Evolutionary conservation across 2,888 invertebrate genomes (phyloP), one percentile per base, ranked within the genome.

Genomic region (Lathronympha strigana): DNA sequence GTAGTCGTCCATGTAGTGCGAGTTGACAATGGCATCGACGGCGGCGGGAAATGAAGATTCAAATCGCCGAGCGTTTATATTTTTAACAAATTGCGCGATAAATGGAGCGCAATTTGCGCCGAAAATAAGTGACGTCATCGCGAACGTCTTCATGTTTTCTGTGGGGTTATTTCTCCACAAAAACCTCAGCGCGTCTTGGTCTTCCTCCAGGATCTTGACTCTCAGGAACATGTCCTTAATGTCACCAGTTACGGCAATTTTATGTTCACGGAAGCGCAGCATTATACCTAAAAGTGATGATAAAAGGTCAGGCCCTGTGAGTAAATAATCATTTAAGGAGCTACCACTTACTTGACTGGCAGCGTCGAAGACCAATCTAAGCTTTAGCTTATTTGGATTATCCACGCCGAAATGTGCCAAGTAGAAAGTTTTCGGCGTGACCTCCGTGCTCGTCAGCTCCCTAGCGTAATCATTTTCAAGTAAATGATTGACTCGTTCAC

Each of bases 51-150:
- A 8, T 0, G 11, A 60, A 63, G 60, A 51, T 54, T 67, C 61
- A 64, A 67, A 66, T 69, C 63, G 54, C 50, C 2, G 45, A 38
- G 53, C 28, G 45, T 45, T 50, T 19, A 40, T 40, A 40, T 47
- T 55, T 49, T 53, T 55, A 40, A 66, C 63, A 19, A 55, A 15
- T 43, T 13, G 19, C 5, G 63, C 61, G n/a, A 68, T 25, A 54
- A 68, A 68, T 15, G 68, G 68, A 0, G 68, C 61, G 25, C 64
- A 68, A n/a, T 50, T 61, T 0, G 61, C 61, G 3, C 61, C 68
- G 17, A 68, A 64, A 25, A 64, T 64, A 1, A 64, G 58, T 19
- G 47, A 47, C 19, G 47, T 47, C 60, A 49, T 60, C 1, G 15
- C 49, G 15, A 33, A 60, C n/a, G 49, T 60, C 9, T 49, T 49